Percentiles rank a stretch among this genome's conserved stretches.
Evolutionary conservation across 2,797 vertebrate species (phyloP).

Genomic region (Poeciliopsis infans): DNA sequence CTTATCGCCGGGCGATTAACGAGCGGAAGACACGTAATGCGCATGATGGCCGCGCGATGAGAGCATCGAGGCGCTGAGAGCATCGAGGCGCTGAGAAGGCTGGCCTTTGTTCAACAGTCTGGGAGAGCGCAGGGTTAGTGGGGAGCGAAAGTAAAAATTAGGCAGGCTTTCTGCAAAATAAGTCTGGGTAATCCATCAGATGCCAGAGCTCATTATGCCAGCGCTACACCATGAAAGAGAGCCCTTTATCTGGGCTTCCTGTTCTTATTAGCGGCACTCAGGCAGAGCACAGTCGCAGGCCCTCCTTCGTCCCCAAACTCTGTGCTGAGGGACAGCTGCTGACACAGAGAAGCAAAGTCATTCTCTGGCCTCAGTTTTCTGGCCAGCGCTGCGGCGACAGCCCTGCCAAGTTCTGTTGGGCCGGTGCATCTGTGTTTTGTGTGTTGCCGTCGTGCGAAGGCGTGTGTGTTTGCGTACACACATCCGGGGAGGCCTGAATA

Average conservation of each 20-base stretch:
- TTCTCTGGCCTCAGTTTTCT: conserved; percentile 45
- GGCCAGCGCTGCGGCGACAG: conserved; percentile 36
- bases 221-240: conserved; percentile 65
- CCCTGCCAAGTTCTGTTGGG: conserved; percentile 57
- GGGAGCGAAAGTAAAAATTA: conserved; percentile 60
- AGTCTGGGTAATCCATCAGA: conserved; percentile 78
- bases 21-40: conserved; percentile 44
- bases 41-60: conserved; percentile 41
- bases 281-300: conserved; percentile 44
- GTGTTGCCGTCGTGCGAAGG: conserved; percentile 24
- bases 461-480: conserved; percentile 31
- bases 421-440: conserved; percentile 34
- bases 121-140: conserved; percentile 44
- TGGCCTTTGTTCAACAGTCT: conserved; percentile 57
- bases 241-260: conserved; percentile 71
- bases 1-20: conserved; percentile 60
- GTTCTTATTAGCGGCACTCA: conserved; percentile 71
- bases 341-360: conserved; percentile 62
- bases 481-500: conserved; percentile 43
- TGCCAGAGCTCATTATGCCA: conserved; percentile 74
- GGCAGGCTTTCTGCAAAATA: conserved; percentile 67
- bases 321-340: conserved; percentile 40
- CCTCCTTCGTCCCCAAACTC: conserved; percentile 36
- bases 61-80: conserved; percentile 60
- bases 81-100: conserved; percentile 55